Base-by-base conservation (phyloP, 2,797 vertebrate genomes). In the Fistularia tabacaria region DNA sequence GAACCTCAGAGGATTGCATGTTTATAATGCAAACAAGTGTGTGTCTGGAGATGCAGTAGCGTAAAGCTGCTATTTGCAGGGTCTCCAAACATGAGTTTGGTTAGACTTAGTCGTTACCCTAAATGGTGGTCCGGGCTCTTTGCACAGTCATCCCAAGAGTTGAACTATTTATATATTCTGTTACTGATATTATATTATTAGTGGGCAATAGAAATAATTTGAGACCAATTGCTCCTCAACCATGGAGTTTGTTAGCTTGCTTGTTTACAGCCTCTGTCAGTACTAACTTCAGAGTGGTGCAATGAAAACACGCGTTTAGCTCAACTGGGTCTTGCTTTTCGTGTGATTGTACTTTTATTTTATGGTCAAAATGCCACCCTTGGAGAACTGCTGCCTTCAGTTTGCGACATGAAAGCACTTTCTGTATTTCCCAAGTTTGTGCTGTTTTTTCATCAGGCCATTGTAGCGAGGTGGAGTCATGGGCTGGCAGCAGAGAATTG, bases 221-320 rank as follows among this genome's bases (percentile, higher is more conserved):
- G 46, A 47, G 62, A 64, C 55, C 52, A 50, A 59, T 49, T 50
- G 53, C 47, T 10, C 49, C 48, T 42, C 62, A 63, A 66, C 51
- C 55, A 36, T 55, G 10, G 48, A 46, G 46, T 73, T 58, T 68
- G 55, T 52, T 52, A 63, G 60, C 46, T 57, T 2, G 39, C 55
- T 47, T 71, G 66, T 76, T 79, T 66, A 68, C 65, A 47, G 56
- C 70, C 51, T 44, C 57, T 71, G 42, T 66, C 37, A 7, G 66
- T 65, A 55, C 66, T 76, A 76, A 81, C 69, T 57, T 62, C 53
- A 40, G 39, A 40, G 39, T 8, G 39, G 10, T 2, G 7, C 8
- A 40, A 10, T 8, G 39, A 10, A 10, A 40, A 10, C 39, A 40
- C 39, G 10, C 7, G 39, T 40, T 40, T 57, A 62, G 46, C 57